These are phyloP conservation scores for Petrolisthes cinctipes DNA, from an alignment of 2,888 invertebrate genomes.

Conservation along the genomic window DNA sequence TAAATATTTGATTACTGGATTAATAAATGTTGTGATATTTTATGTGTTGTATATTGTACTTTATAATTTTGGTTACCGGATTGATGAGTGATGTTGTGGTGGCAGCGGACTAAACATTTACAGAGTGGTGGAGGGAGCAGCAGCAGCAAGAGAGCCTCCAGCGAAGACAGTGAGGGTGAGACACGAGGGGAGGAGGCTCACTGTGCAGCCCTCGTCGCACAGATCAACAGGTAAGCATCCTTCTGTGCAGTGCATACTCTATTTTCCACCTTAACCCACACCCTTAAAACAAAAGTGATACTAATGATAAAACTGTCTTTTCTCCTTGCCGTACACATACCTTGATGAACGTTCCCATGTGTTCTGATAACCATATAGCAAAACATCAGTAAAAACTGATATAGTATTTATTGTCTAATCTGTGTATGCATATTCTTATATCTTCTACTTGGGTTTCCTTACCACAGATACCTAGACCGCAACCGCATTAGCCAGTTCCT, in stretches of 20 bases:
- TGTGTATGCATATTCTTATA: not conserved
- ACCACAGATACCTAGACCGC: constrained; percentile 58
- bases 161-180: constrained; percentile 66
- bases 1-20: too few species aligned
- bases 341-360: not conserved
- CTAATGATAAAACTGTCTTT: not conserved
- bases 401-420: not conserved
- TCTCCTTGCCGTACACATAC: not conserved
- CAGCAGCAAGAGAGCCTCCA: constrained; percentile 65
- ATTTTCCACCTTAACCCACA: not conserved
- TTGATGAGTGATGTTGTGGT: too few species aligned
- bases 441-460: not conserved
- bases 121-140: constrained; percentile 26
- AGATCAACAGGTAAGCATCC: constrained; percentile 77
- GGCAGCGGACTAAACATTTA: too few species aligned
- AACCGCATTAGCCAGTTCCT: constrained; percentile 79
- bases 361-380: not conserved
- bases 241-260: not conserved
- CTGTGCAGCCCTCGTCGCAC: constrained; percentile 78
- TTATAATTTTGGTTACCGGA: not conserved
- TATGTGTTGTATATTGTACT: too few species aligned
- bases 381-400: not conserved
- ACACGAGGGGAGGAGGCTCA: constrained; percentile 78
- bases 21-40: too few species aligned
- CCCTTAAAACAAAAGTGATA: not conserved